These are phyloP conservation scores for Hemaris fuciformis DNA, from an alignment of 2,888 invertebrate species.

Conservation along the genomic window DNA sequence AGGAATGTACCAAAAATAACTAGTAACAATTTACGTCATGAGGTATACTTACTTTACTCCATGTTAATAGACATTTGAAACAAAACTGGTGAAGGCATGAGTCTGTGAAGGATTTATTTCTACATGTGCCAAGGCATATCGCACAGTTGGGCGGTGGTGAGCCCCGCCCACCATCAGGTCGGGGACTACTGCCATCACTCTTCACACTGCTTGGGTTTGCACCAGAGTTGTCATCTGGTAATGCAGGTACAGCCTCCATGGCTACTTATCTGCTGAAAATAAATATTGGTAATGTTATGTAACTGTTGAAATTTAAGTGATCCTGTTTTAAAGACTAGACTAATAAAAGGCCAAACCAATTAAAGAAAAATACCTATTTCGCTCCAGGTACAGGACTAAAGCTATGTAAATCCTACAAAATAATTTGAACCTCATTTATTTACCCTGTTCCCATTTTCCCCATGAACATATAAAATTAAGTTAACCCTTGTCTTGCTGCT, in stretches of 20 bases:
- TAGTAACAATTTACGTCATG: not conserved
- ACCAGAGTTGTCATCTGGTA: conserved; percentile 58
- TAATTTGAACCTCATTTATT: no score
- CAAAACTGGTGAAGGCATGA: conserved; percentile 97
- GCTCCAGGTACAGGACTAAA: no score
- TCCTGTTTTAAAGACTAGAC: no score
- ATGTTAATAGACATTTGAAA: conserved; percentile 94
- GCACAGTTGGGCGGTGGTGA: conserved; percentile 95
- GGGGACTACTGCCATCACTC: conserved; percentile 76
- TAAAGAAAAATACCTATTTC: no score
- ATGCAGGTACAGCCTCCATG: conserved; percentile 60
- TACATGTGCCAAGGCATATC: conserved; percentile 93
- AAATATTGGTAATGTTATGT: not conserved
- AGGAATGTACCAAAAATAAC: conserved; percentile 11
- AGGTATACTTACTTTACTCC: conserved; percentile 89
- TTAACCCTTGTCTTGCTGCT: no score
- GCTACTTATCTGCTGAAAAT: conserved; percentile 21
- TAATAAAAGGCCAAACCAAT: no score
- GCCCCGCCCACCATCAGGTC: conserved; percentile 54
- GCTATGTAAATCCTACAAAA: no score
- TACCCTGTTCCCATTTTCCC: no score
- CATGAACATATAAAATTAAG: no score
- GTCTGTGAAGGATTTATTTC: conserved; percentile 95
- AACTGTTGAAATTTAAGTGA: no score
- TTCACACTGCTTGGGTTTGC: conserved; percentile 71